Base-by-base conservation (phyloP, 2,888 invertebrate species). In the Aelia acuminata region DNA sequence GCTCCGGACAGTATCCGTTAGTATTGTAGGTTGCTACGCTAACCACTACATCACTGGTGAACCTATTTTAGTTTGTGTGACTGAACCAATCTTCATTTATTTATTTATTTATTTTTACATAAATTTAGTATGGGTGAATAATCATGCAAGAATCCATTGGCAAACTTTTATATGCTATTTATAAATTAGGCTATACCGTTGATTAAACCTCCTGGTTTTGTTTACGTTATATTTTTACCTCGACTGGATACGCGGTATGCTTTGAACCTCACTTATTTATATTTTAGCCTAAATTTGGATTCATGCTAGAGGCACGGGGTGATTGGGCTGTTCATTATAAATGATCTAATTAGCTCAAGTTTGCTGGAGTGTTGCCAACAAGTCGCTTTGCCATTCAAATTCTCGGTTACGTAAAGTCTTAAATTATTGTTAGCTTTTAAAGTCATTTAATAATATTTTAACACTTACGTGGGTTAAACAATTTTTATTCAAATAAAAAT, bases 221-320 rank as follows among this genome's bases (percentile, higher is more conserved):
- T 70, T 70, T 70, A 70, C 63, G 35, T 70, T 70, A 70, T 70
- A 35, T 70, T 35, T 70, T 70, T 70, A 70, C 8, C 15, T 22
- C 20, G 35, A 35, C 31, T 70, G 31, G 35, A 20, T 20, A 10
- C 1, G 35, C 31, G 18, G 18, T 63, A 70, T 31, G 35, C n/a
- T 35, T 70, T 31, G 31, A 11, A 10, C 4, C 22, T 5, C 22
- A 26, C 26, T 26, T 13, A 15, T 35, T 35, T 35, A 70, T 70
- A 20, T 18, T 5, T 31, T 20, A 10, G 26, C 57, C 57, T 15
- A 10, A 8, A 15, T 26, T n/a, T 5, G 8, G 26, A 57, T 57
- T 57, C 26, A 57, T 57, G 57, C 26, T 15, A 1, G 57, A 26
- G 26, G 3, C 26, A n/a, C 26, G 26, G 26, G 26, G 13, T 57